Evolutionary conservation across 1,140 invertebrate species (phyloP), one percentile per base, ranked within the genome.

Genomic region (Armadillidium nasatum): DNA sequence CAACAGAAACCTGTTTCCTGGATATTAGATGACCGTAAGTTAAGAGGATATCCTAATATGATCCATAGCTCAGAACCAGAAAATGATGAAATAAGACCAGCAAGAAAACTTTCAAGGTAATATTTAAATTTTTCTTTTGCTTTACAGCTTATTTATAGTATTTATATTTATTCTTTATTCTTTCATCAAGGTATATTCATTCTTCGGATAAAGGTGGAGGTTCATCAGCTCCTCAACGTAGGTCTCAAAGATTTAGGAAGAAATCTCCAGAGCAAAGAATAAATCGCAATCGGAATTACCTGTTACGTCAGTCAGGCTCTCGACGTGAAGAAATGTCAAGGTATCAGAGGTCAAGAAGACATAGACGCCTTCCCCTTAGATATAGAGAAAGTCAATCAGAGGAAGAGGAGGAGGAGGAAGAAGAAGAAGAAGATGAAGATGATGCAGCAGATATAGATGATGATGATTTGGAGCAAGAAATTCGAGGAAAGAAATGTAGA

Each of bases 41-140:
- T 78, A 46, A 33, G 77, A 11, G 77, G 77, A 13, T 78, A 78
- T 44, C 77, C 77, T 68, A 75, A 73, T 45, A 78, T 78, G 44
- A 71, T 78, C 66, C 74, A 73, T 15, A 78, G 77, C 54, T 78
- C 77, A 23, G 77, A 78, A 45, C 77, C 77, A 54, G 77, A 78
- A 43, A 78, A 75, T 71, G 77, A 75, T 73, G 75, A 73, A 71
- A 81, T 43, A 71, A 80, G 82, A 44, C 74, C 87, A 84, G 84
- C 85, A 11, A 87, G 84, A 77, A 85, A 86, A 66, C 46, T 50
- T 9, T 50, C 46, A 50, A 50, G 9, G 46, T 50, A 10, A 50
- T 50, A 9, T 10, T 50, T 50, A n/a, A n/a, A n/a, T n/a, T 50
- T 50, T 50, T 50, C 15, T 50, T 15, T 15, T 50, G 15, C 46